Evolutionary conservation across 2,888 invertebrate genomes (phyloP), one percentile per base, ranked within the genome.

Genomic region (Oscheius onirici): DNA sequence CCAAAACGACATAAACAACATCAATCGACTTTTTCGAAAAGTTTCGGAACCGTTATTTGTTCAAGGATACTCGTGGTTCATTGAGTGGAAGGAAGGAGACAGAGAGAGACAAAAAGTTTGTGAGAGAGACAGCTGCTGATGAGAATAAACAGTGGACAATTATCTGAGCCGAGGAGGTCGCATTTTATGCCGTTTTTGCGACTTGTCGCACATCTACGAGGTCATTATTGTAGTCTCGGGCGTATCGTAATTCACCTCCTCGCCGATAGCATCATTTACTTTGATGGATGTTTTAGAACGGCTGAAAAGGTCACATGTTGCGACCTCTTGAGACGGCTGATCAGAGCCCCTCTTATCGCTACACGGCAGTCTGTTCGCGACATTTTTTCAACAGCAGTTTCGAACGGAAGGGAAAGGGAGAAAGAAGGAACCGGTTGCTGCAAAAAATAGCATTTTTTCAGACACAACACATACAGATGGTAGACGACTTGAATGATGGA

Each of bases 191-290:
- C 49, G 22, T n/a, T 49, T 28, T 43, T 41, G 43, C 26, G 63
- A 63, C 63, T 49, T 24, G 20, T 63, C 28, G 26, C 40, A 17
- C 34, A 63, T 49, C 28, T 44, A n/a, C 28, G 24, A 49, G 49
- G 49, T 63, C 63, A 63, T 63, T 63, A 63, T 63, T 63, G 46
- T 63, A 49, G 41, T 24, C 24, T 46, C 46, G 63, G 22, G 49
- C 13, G 24, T 63, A 49, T 63, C 63, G 49, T 63, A 63, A 28
- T 63, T 63, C 22, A 58, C 40, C 58, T 58, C 20, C 28, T 15
- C 3, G 43, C 58, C 17, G 58, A 58, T 58, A 58, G 40, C 58
- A 58, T 58, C 58, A 41, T 58, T 58, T 55, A 55, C 55, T 28
- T 28, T 55, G 55, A 58, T 58, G n/a, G 58, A 58, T 58, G 58